Base-by-base conservation (phyloP, 37 sponge, comb jelly and placozoan genomes). In the Haliclona indistincta region DNA sequence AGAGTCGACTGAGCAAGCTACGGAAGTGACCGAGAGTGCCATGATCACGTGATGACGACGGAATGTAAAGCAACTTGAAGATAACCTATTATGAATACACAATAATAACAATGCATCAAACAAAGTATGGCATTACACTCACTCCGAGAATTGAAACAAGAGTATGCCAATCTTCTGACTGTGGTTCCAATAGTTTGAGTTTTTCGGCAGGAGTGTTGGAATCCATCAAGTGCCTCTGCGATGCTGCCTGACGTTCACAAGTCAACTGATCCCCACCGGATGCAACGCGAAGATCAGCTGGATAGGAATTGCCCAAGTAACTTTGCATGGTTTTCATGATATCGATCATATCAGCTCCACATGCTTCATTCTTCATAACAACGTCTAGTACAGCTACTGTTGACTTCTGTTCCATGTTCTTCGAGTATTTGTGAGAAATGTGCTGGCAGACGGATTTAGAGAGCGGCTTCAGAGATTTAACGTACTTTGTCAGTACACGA, bases 181-280 rank as follows among this genome's bases (percentile, higher is more conserved):
- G 23, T 20, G 70, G 81, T 22, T 71, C 81, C 25, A 76, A 49
- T 13, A 70, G 64, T 32, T 77, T 30, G 47, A 64, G 81, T 20
- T 43, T 15, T 6, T 76, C 67, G 35, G 35, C 39, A 33, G n/a
- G 43, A n/a, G 77, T 76, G 62, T 76, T 49, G 20, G 66, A 64
- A 64, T 63, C 63, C 45, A 68, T 43, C 26, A 69, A 3, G 29
- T 76, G 77, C 13, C 67, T 35, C 58, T 73, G 47, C 6, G 70
- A 25, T 19, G 41, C 70, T 20, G 28, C 36, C 42, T 79, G 56
- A 0, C 80, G 55, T 29, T 70, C 71, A 54, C 71, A 79, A 10
- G 80, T 79, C 10, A 79, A 71, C 13, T 79, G 80, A 35, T 79
- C 80, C 1, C 80, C 71, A 1, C 80, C 80, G 25, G 80, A 79